Evolutionary conservation across 2,113 vertebrate species (phyloP).

Genomic region (Dromiciops gliroides): DNA sequence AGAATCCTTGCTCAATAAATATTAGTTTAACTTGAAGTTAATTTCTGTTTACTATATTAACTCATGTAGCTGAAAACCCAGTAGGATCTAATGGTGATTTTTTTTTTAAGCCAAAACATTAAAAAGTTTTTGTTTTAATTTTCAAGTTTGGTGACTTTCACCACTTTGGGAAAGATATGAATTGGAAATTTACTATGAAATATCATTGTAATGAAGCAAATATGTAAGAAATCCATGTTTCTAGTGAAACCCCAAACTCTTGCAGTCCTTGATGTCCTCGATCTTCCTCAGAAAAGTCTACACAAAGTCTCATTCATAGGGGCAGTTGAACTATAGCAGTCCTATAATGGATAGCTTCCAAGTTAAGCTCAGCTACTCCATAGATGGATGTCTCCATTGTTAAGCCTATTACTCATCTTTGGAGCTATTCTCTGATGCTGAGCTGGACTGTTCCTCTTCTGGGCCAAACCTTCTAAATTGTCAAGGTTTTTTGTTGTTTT

Average conservation of each 20-base stretch:
- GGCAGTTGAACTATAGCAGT: neutral
- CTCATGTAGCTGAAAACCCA: neutral
- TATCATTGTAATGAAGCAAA: neutral
- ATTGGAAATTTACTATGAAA: neutral
- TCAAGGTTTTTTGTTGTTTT: no score
- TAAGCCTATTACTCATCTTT: neutral
- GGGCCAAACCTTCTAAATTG: neutral
- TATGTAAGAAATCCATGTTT: neutral
- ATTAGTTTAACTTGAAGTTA: neutral
- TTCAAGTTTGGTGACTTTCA: neutral
- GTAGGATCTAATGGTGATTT: neutral
- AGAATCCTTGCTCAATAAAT: neutral
- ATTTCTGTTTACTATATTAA: neutral
- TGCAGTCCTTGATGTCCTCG: neutral
- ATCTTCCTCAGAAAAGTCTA: neutral
- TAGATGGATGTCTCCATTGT: neutral
- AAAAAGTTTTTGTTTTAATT: neutral
- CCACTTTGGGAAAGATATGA: neutral
- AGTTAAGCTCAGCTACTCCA: no score
- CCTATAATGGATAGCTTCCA: no score
- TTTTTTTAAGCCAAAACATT: neutral
- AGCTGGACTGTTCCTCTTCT: neutral
- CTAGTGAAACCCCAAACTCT: neutral
- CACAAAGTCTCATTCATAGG: neutral
- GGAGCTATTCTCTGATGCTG: neutral